phyloP scores from a whole-genome alignment of 1,140 invertebrate species.

The Papilio polytes region DNA sequence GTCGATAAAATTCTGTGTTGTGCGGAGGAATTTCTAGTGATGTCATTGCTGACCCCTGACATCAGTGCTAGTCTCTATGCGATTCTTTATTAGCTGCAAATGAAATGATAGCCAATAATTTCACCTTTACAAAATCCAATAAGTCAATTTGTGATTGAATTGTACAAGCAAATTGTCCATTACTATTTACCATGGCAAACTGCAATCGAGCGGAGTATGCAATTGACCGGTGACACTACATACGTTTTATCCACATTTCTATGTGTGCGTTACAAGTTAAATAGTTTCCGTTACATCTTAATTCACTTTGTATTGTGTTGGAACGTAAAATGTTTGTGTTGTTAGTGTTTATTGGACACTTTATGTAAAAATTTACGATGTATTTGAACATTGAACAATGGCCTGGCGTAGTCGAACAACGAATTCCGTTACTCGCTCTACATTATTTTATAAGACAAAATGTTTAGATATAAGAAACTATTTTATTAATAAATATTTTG shows the following conservation, averaged over 20 bases:
- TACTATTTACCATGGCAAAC: not conserved
- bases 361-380: conserved; percentile 11
- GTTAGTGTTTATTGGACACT: not conserved
- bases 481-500: not conserved
- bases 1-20: too few relatives aligned
- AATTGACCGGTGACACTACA: conserved; percentile 28
- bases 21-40: too few relatives aligned
- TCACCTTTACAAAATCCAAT: not conserved
- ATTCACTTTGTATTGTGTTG: conserved; percentile 20
- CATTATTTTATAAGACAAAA: not conserved
- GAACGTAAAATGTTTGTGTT: conserved; percentile 21
- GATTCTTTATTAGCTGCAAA: too few relatives aligned
- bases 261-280: conserved; percentile 11
- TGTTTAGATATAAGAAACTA: not conserved
- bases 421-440: not conserved
- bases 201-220: not conserved
- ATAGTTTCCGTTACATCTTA: conserved; percentile 20
- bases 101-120: too few relatives aligned
- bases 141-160: not conserved
- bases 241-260: conserved; percentile 52
- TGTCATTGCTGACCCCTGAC: too few relatives aligned
- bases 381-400: conserved; percentile 1
- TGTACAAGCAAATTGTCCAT: not conserved
- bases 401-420: not conserved
- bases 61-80: too few relatives aligned